These are phyloP conservation scores for Apodemia duryi DNA, from an alignment of 2,888 invertebrate genomes.

Conservation along the genomic window DNA sequence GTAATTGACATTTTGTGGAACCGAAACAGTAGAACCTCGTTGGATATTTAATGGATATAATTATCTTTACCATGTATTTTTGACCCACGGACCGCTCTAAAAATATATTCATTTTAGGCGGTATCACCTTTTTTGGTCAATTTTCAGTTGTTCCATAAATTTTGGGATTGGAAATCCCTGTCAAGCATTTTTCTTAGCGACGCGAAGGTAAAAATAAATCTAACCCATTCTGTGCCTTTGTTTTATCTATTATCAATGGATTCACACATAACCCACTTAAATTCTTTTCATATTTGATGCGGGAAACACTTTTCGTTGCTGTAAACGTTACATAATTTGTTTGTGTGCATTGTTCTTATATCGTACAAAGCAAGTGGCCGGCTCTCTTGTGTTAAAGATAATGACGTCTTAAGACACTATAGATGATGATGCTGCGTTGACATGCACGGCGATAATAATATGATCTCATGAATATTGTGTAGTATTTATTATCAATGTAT, in stretches of 20 bases:
- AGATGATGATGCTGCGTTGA: no score
- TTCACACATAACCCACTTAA: not conserved
- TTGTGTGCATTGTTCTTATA: not conserved
- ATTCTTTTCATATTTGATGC: constrained; percentile 21
- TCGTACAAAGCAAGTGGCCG: no score
- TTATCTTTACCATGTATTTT: constrained; percentile 63
- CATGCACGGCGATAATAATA: no score
- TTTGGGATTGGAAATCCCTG: constrained; percentile 5
- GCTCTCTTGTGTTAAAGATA: no score
- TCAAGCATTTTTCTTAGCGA: constrained; percentile 6
- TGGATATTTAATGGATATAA: constrained; percentile 72
- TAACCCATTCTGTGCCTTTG: constrained; percentile 3
- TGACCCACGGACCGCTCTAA: constrained; percentile 45
- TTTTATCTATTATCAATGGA: constrained; percentile 4
- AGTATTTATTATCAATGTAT: no score
- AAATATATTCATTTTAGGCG: constrained; percentile 7
- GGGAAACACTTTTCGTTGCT: constrained; percentile 31
- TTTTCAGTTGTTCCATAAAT: constrained; percentile 9
- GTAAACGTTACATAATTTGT: not conserved
- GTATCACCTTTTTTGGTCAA: constrained; percentile 7
- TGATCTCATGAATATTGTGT: no score
- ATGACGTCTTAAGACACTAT: no score
- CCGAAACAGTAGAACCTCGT: constrained; percentile 22
- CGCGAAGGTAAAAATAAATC: constrained; percentile 4
- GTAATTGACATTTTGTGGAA: not conserved